Percentiles rank a stretch among this genome's conserved stretches.
These are phyloP conservation scores for Polydrusus pterygomalis DNA, from an alignment of 2,888 invertebrate species.

Conservation along the genomic window DNA sequence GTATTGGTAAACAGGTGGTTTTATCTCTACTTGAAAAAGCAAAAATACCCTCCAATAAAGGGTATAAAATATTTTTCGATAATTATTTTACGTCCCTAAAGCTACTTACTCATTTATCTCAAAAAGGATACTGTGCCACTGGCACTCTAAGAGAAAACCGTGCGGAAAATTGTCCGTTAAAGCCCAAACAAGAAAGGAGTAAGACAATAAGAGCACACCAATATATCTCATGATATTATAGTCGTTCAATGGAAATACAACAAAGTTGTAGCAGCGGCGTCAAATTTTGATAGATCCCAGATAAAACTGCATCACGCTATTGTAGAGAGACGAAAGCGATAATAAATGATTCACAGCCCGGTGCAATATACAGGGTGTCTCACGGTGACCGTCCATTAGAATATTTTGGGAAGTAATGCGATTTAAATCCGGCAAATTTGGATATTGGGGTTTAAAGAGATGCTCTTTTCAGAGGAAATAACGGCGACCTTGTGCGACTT, in stretches of 20 bases:
- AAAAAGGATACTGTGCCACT: slow-evolving; percentile 38
- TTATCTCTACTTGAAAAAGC: slow-evolving; percentile 30
- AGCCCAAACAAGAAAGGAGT: slow-evolving; percentile 24
- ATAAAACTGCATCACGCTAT: slow-evolving; percentile 3
- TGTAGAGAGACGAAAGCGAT: slow-evolving; percentile 16
- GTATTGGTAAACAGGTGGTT: slow-evolving; percentile 56
- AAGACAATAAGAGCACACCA: slow-evolving; percentile 17
- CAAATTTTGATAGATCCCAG: slow-evolving; percentile 45
- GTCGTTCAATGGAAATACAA: slow-evolving; percentile 54
- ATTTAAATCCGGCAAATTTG: too few relatives aligned
- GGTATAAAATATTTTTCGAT: slow-evolving; percentile 39
- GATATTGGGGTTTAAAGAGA: too few relatives aligned
- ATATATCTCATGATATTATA: slow-evolving; percentile 9
- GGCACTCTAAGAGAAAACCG: slow-evolving; percentile 48
- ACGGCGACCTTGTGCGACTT: too few relatives aligned
- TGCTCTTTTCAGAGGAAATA: too few relatives aligned
- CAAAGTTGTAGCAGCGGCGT: slow-evolving; percentile 42
- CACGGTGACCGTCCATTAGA: too few relatives aligned
- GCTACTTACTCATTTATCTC: slow-evolving; percentile 37
- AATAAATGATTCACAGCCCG: slow-evolving; percentile 18
- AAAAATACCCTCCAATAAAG: slow-evolving; percentile 28
- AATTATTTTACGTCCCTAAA: slow-evolving; percentile 43
- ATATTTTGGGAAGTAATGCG: too few relatives aligned
- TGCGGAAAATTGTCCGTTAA: slow-evolving; percentile 31
- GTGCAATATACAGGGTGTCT: too few relatives aligned